phyloP scores from a whole-genome alignment of 2,888 invertebrate genomes.

The Eilema depressum region DNA sequence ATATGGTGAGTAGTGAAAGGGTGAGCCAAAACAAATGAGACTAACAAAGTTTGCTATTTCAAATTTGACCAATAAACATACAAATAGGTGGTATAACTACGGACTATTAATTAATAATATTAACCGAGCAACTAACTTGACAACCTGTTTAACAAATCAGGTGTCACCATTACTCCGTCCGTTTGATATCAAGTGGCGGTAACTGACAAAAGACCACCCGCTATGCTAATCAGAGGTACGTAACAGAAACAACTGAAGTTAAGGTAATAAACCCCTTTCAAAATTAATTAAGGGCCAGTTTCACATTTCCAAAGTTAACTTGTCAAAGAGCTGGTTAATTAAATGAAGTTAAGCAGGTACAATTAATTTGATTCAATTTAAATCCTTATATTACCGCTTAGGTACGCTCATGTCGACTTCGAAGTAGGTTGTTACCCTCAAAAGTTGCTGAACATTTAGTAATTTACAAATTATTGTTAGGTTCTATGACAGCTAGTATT shows the following conservation, averaged over 20 bases:
- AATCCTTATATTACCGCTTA: constrained; percentile 13
- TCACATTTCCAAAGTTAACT: constrained; percentile 63
- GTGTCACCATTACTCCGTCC: constrained; percentile 6
- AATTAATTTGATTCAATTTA: constrained; percentile 48
- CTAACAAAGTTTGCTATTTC: too few species aligned
- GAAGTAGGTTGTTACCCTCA: neutral
- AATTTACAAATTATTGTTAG: neutral
- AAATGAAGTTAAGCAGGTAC: constrained; percentile 60
- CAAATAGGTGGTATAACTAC: neutral
- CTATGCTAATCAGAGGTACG: constrained; percentile 32
- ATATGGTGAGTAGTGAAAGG: too few species aligned
- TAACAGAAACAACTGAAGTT: constrained; percentile 45
- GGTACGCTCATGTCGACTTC: neutral
- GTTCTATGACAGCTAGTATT: neutral
- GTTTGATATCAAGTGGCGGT: neutral
- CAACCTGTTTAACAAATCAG: neutral
- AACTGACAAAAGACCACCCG: constrained; percentile 13
- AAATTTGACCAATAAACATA: neutral
- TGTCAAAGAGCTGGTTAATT: constrained; percentile 67
- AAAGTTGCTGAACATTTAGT: neutral
- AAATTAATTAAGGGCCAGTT: constrained; percentile 64
- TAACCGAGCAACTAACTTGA: neutral
- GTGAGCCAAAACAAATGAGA: too few species aligned
- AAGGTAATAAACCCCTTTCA: constrained; percentile 56
- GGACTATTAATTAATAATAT: neutral